Base-by-base conservation (phyloP, 2,888 invertebrate genomes). In the Dendrolimus pini region DNA sequence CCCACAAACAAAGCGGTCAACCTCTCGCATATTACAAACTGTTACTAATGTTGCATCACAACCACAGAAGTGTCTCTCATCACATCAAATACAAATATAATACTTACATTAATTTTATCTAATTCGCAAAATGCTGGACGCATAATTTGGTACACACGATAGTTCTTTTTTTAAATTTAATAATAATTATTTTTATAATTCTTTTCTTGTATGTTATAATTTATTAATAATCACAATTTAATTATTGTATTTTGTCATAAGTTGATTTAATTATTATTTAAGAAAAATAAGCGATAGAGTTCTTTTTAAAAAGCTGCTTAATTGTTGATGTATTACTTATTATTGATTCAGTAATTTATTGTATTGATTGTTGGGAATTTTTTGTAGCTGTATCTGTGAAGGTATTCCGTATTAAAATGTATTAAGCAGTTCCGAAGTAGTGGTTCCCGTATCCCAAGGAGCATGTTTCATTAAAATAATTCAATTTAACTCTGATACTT, bases 161-260 rank as follows among this genome's bases (percentile, higher is more conserved):
- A 68, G 72, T 70, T 62, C 67, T 69, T 67, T 76, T 71, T 79
- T 62, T 55, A 58, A 63, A 59, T 66, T 62, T 69, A 61, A 77
- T 67, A 55, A 47, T 54, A 30, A 30, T 30, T 30, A 30, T 6
- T 78, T 81, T 74, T 73, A 71, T 75, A 68, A 72, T 70, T 62
- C 66, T 69, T 67, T 76, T 71, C 79, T 62, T 55, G 58, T 64
- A 58, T 66, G 61, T 69, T 62, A 77, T 67, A 55, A 52, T 55
- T 56, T 52, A 59, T 66, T 63, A 63, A 65, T 77, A 75, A 88
- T 87, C 87, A 87, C 88, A 86, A 82, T 84, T 75, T 67, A 71
- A 80, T 88, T 87, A 88, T 86, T 88, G 87, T 87, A 82, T 82
- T 75, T 74, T 74, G 82, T 85, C 86, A 84, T 85, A 84, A 81